These are phyloP conservation scores for Tachysurus fulvidraco DNA, from an alignment of 2,113 vertebrate species.

Conservation along the genomic window DNA sequence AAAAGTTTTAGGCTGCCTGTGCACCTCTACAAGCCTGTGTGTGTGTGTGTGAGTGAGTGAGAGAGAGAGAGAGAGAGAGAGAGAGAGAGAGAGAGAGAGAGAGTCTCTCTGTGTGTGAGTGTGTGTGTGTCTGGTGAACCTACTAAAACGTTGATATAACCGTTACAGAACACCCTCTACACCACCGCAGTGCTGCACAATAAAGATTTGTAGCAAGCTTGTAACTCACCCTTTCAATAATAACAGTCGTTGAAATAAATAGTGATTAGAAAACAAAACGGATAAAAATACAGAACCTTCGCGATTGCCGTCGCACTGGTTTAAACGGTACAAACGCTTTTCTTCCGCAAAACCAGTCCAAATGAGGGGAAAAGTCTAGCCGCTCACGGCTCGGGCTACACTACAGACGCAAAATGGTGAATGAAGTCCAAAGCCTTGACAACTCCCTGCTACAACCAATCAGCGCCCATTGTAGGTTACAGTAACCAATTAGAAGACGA, in stretches of 20 bases:
- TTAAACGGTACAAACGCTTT: slow-evolving; percentile 60
- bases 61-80: too few species aligned
- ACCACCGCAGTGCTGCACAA: slow-evolving; percentile 72
- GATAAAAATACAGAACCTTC: slow-evolving; percentile 60
- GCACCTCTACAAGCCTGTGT: slow-evolving; percentile 65
- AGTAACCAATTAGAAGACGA: slow-evolving; percentile 71
- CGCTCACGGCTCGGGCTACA: slow-evolving; percentile 78
- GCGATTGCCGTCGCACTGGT: slow-evolving; percentile 58
- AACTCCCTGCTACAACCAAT: slow-evolving; percentile 83
- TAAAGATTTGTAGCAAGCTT: slow-evolving; percentile 63
- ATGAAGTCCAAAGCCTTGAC: slow-evolving; percentile 88
- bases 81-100: slow-evolving; percentile 36
- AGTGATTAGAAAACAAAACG: slow-evolving; percentile 57
- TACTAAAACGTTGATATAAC: neutral
- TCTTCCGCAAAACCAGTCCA: slow-evolving; percentile 73
- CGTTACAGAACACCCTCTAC: slow-evolving; percentile 21
- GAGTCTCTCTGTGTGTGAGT: slow-evolving; percentile 45
- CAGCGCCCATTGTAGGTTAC: slow-evolving; percentile 65
- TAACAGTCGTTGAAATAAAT: slow-evolving; percentile 41
- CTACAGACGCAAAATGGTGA: slow-evolving; percentile 98
- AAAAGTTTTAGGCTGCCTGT: slow-evolving; percentile 71
- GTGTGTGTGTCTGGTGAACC: slow-evolving; percentile 42
- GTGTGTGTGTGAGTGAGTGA: slow-evolving; percentile 34
- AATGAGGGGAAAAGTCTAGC: slow-evolving; percentile 73
- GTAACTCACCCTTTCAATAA: slow-evolving; percentile 70